phyloP scores from a whole-genome alignment of 2,888 invertebrate species.

The Eudasyphora cyanicolor region DNA sequence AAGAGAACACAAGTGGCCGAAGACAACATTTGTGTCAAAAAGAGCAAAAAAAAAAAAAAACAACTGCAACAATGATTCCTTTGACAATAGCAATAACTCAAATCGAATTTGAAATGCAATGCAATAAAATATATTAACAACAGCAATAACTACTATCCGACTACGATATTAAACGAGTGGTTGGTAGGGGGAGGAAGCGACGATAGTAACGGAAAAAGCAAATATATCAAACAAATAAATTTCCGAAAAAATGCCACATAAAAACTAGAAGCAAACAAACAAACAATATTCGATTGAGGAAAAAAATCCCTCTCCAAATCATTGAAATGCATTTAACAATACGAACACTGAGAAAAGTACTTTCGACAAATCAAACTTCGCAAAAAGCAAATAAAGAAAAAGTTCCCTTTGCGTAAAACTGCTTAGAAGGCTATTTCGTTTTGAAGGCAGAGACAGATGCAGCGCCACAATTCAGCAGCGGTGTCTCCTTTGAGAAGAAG shows the following conservation, averaged over 20 bases:
- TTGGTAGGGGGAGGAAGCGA: neutral
- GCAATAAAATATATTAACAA: conserved; percentile 23
- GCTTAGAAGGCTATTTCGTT: conserved; percentile 21
- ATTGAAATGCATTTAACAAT: conserved; percentile 22
- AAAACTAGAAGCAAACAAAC: neutral
- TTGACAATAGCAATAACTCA: conserved; percentile 30
- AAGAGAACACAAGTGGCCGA: conserved; percentile 16
- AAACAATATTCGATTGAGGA: neutral
- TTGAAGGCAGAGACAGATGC: neutral
- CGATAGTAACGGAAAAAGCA: neutral
- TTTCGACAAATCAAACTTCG: conserved; percentile 17
- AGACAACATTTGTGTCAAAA: neutral
- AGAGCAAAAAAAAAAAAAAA: neutral
- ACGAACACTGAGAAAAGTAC: neutral
- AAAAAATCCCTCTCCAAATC: conserved; percentile 6
- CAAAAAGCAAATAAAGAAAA: neutral
- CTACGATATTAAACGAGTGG: neutral
- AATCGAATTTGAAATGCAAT: conserved; percentile 31
- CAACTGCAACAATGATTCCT: neutral
- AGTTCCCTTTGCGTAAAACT: neutral
- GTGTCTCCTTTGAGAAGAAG: too few species aligned
- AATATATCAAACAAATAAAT: neutral
- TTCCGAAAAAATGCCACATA: neutral
- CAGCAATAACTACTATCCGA: neutral
- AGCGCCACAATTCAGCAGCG: neutral